Conservation (phyloP, 1,140 invertebrate genomes). For the Nomia melanderi region DNA sequence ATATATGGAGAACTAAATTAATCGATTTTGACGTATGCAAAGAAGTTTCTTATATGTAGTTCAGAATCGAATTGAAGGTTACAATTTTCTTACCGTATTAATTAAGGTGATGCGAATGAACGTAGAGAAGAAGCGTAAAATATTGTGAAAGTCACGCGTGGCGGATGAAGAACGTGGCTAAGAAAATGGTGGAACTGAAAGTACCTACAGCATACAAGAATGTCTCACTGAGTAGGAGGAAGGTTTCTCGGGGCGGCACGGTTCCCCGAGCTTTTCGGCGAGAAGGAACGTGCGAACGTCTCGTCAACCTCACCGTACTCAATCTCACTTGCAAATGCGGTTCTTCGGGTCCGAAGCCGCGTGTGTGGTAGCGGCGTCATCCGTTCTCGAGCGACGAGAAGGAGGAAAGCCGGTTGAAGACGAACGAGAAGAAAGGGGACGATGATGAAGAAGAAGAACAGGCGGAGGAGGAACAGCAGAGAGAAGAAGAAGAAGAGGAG, state of each 20-base stretch:
- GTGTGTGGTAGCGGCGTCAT: conserved; percentile 39
- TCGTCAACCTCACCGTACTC: conserved; percentile 66
- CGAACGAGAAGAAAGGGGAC: conserved; percentile 9
- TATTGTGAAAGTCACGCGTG: no score
- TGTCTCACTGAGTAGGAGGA: no score
- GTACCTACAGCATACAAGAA: neutral
- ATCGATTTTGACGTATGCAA: no score
- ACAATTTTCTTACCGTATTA: no score
- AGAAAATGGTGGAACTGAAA: neutral
- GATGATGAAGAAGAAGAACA: conserved; percentile 25
- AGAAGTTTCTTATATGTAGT: no score
- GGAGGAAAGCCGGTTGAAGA: neutral
- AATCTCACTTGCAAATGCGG: conserved; percentile 76
- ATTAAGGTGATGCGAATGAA: no score
- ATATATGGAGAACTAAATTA: no score
- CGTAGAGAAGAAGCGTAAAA: no score
- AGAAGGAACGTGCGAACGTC: conserved; percentile 62
- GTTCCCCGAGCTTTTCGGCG: conserved; percentile 12
- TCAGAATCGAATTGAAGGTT: no score
- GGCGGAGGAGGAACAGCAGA: neutral
- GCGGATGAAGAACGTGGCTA: no score
- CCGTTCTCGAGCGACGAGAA: neutral
- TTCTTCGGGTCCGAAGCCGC: conserved; percentile 41
- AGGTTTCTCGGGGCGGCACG: neutral
- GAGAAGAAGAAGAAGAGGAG: no score